These are phyloP conservation scores for Prenolepis imparis DNA, from an alignment of 2,888 invertebrate species.

Conservation along the genomic window DNA sequence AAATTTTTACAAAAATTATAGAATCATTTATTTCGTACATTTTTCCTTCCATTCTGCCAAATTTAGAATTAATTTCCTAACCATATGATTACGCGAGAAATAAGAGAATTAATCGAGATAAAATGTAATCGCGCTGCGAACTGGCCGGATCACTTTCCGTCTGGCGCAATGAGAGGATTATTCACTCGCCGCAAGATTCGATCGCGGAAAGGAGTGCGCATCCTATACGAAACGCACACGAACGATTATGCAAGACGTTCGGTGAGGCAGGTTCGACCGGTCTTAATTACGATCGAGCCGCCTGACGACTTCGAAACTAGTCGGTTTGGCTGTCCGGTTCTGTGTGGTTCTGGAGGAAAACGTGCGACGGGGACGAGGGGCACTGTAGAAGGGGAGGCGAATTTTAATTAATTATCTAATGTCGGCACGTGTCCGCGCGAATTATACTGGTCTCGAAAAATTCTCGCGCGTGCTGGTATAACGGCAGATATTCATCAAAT, in stretches of 20 bases:
- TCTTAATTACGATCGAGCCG: slow-evolving; percentile 77
- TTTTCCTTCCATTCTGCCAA: not conserved
- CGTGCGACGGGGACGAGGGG: not conserved
- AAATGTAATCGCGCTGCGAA: slow-evolving; percentile 29
- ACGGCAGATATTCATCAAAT: not conserved
- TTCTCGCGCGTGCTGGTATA: not conserved
- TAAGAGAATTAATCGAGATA: slow-evolving; percentile 26
- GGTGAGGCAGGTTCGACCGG: slow-evolving; percentile 78
- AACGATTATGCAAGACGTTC: slow-evolving; percentile 76
- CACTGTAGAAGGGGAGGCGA: not conserved
- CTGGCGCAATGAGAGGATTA: slow-evolving; percentile 47
- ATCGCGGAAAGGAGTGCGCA: slow-evolving; percentile 67
- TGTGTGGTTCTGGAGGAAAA: not conserved
- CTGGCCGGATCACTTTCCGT: slow-evolving; percentile 54
- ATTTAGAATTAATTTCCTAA: slow-evolving; percentile 10
- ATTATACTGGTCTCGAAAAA: slow-evolving; percentile 2
- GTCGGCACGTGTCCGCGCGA: not conserved
- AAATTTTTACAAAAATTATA: not conserved
- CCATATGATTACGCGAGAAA: slow-evolving; percentile 36
- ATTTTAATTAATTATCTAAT: slow-evolving; percentile 42
- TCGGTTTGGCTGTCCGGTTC: slow-evolving; percentile 52
- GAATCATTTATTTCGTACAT: not conserved
- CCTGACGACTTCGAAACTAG: slow-evolving; percentile 69
- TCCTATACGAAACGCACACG: slow-evolving; percentile 65
- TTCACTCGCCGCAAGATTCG: slow-evolving; percentile 33